phyloP scores from a whole-genome alignment of 2,888 invertebrate genomes.

The Rhagophthalmus giganteus region DNA sequence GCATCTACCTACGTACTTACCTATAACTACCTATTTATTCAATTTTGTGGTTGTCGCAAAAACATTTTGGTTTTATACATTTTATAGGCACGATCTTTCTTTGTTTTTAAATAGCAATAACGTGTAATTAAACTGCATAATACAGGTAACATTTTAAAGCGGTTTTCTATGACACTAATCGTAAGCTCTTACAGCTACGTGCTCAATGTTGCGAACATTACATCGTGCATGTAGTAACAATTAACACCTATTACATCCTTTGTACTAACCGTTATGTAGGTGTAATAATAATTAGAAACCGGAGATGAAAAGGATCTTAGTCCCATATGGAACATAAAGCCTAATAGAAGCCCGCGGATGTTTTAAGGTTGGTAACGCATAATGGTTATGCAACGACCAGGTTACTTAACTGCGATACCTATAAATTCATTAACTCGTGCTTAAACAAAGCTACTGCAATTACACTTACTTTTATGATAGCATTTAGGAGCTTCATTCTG shows the following conservation, averaged over 20 bases:
- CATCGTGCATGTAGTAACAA: slow-evolving; percentile 15
- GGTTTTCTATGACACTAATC: neutral
- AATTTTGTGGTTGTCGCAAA: no score
- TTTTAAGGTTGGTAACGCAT: slow-evolving; percentile 22
- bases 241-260: slow-evolving; percentile 19
- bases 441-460: slow-evolving; percentile 41
- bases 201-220: slow-evolving; percentile 7
- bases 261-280: slow-evolving; percentile 13
- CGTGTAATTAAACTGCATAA: no score
- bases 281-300: slow-evolving; percentile 24
- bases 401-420: slow-evolving; percentile 36
- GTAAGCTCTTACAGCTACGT: slow-evolving; percentile 1
- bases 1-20: no score
- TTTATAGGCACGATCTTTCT: no score
- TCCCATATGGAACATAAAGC: slow-evolving; percentile 13
- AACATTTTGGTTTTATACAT: no score
- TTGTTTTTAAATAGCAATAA: no score
- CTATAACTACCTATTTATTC: no score
- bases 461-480: slow-evolving; percentile 41
- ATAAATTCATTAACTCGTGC: slow-evolving; percentile 41
- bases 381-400: slow-evolving; percentile 21
- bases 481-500: slow-evolving; percentile 33
- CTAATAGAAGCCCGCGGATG: slow-evolving; percentile 19
- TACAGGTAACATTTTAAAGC: no score
- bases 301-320: slow-evolving; percentile 23